A percentile compares a stretch with the other conserved stretches of the same genome.
These are phyloP conservation scores for Macrophya annulata DNA, from an alignment of 2,888 invertebrate species.

Conservation along the genomic window DNA sequence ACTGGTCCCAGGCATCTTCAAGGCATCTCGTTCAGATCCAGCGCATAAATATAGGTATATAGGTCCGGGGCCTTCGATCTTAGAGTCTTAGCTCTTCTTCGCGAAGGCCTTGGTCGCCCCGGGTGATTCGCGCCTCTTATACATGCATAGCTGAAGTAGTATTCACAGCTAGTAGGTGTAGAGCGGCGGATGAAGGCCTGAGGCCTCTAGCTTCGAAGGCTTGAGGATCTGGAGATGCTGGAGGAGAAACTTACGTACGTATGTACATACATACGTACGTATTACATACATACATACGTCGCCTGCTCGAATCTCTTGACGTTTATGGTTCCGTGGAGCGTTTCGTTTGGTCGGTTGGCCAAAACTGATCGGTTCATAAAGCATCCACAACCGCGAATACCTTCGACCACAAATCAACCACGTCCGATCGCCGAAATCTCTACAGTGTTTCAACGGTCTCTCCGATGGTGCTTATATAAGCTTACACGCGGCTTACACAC, in stretches of 20 bases:
- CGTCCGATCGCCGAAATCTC: conserved; percentile 62
- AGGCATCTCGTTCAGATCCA: conserved; percentile 53
- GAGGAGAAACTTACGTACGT: not conserved
- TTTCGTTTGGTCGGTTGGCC: conserved; percentile 65
- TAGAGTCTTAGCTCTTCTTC: conserved; percentile 15
- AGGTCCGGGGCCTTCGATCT: conserved; percentile 26
- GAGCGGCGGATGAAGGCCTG: not conserved
- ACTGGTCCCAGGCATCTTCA: conserved; percentile 30
- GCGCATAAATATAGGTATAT: conserved; percentile 46
- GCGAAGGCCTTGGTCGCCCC: conserved; percentile 35
- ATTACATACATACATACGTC: conserved; percentile 52
- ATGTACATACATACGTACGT: conserved; percentile 2
- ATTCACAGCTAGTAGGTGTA: not conserved
- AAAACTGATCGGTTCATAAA: conserved; percentile 74
- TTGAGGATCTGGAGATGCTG: conserved; percentile 8
- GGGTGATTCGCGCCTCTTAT: conserved; percentile 49
- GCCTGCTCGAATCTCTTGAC: conserved; percentile 69
- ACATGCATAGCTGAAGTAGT: not conserved
- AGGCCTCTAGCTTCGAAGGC: conserved; percentile 9
- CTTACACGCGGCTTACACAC: conserved; percentile 49
- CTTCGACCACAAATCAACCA: conserved; percentile 73
- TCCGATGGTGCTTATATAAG: conserved; percentile 42
- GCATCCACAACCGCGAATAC: conserved; percentile 67
- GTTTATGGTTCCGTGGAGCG: conserved; percentile 71
- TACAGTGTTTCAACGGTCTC: conserved; percentile 52